Conservation (phyloP, 2,797 vertebrate genomes). For the Phoeniculus purpureus region DNA sequence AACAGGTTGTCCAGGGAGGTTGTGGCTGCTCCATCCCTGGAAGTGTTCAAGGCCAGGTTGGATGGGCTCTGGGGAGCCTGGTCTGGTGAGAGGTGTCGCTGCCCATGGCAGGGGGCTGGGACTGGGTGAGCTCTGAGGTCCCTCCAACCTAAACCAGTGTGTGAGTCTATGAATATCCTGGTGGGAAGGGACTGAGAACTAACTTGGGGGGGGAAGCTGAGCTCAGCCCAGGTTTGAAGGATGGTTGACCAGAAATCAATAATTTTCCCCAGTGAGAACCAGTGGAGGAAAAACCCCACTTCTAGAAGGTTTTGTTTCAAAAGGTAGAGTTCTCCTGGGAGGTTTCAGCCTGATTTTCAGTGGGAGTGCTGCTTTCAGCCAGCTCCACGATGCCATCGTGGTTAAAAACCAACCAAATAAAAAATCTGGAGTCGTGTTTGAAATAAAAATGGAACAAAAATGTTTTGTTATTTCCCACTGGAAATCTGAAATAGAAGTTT, state of each 20-base stretch:
- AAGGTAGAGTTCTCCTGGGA: neutral
- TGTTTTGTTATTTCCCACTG: conserved; percentile 52
- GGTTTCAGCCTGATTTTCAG: conserved; percentile 26
- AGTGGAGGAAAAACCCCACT: neutral
- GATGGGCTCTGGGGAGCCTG: too few relatives aligned
- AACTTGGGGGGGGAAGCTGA: fast-evolving
- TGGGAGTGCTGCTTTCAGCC: neutral
- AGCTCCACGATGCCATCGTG: neutral
- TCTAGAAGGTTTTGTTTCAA: neutral
- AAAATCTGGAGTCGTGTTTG: neutral
- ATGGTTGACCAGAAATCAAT: neutral
- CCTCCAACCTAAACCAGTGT: too few relatives aligned
- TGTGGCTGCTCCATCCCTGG: too few relatives aligned
- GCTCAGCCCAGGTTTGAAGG: neutral
- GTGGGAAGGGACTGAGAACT: neutral
- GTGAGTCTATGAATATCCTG: neutral
- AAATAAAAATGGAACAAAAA: neutral
- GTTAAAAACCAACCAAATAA: conserved; percentile 33
- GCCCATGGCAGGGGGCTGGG: too few relatives aligned
- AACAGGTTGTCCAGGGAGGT: too few relatives aligned
- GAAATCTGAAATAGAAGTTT: conserved; percentile 46
- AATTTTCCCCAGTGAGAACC: neutral
- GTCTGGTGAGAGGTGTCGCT: too few relatives aligned
- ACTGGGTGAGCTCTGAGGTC: too few relatives aligned
- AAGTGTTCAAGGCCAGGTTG: too few relatives aligned